These are phyloP conservation scores for Strix uralensis DNA, from an alignment of 2,113 vertebrate genomes.

Conservation along the genomic window DNA sequence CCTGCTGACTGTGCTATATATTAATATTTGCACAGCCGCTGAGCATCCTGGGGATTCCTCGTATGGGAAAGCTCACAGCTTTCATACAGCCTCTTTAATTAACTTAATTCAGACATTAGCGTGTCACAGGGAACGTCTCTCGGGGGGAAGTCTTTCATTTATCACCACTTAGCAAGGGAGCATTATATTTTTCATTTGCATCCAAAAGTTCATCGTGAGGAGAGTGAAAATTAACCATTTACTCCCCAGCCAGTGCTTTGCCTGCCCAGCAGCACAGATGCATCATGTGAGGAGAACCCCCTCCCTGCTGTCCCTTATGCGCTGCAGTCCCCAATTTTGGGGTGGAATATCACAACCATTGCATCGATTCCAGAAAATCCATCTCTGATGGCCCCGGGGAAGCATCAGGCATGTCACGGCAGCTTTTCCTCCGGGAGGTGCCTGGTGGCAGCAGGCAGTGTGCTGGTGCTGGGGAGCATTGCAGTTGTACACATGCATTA, in stretches of 20 bases:
- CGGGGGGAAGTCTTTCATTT: conserved; percentile 47
- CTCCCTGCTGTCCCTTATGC: not conserved
- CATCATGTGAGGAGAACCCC: accelerated
- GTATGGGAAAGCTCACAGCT: conserved; percentile 16
- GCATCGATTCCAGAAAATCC: not conserved
- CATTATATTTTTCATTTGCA: conserved; percentile 18
- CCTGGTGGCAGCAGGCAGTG: accelerated
- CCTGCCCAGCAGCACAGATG: not conserved
- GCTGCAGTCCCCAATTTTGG: not conserved
- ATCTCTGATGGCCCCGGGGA: not conserved
- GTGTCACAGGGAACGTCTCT: conserved; percentile 36
- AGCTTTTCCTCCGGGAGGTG: not conserved
- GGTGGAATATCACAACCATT: not conserved
- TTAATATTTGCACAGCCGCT: conserved; percentile 3
- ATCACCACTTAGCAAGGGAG: conserved; percentile 41
- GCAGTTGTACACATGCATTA: accelerated
- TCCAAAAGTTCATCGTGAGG: not conserved
- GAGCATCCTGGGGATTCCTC: conserved; percentile 32
- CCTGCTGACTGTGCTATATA: conserved; percentile 34
- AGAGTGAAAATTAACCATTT: not conserved
- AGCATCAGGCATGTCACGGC: not conserved
- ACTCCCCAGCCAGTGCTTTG: not conserved
- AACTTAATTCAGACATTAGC: conserved; percentile 64
- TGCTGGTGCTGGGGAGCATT: accelerated
- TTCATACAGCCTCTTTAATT: conserved; percentile 58